A percentile compares a stretch with the other conserved stretches of the same genome.
These are phyloP conservation scores for Blennius ocellaris DNA, from an alignment of 2,113 vertebrate species.

Conservation along the genomic window DNA sequence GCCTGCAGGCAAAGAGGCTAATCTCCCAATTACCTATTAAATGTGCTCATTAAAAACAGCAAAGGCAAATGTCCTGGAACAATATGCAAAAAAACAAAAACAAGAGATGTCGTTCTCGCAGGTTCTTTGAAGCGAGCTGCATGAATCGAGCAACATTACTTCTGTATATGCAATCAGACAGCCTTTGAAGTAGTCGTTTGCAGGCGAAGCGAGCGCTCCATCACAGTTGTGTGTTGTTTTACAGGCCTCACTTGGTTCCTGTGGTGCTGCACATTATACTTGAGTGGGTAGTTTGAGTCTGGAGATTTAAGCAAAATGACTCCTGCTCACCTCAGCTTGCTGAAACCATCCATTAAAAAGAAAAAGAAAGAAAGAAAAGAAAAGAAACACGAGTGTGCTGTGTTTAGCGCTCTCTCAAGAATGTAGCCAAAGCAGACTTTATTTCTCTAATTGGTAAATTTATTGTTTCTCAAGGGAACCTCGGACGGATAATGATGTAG, in stretches of 20 bases:
- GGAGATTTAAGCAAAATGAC: slow-evolving; percentile 37
- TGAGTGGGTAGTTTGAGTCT: slow-evolving; percentile 50
- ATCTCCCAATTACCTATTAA: slow-evolving; percentile 76
- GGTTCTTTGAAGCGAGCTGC: slow-evolving; percentile 41
- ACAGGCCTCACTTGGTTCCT: slow-evolving; percentile 34
- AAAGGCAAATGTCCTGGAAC: slow-evolving; percentile 67
- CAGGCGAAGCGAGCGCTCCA: not conserved
- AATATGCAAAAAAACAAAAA: slow-evolving; percentile 50
- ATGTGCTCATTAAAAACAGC: slow-evolving; percentile 70
- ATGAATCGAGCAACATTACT: slow-evolving; percentile 12
- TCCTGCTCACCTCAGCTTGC: slow-evolving; percentile 7
- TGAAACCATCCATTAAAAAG: not conserved
- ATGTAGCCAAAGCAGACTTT: slow-evolving; percentile 23
- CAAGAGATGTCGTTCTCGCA: slow-evolving; percentile 50
- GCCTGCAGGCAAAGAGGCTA: slow-evolving; percentile 64
- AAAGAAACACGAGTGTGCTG: slow-evolving; percentile 13
- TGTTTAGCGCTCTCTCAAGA: not conserved
- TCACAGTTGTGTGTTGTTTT: slow-evolving; percentile 25
- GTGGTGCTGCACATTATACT: slow-evolving; percentile 32
- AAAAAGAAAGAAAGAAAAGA: too few relatives aligned
- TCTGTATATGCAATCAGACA: slow-evolving; percentile 16
- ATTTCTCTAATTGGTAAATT: slow-evolving; percentile 35
- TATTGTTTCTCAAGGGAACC: slow-evolving; percentile 16
- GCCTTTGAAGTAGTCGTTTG: slow-evolving; percentile 40
- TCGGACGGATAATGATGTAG: slow-evolving; percentile 13